A percentile compares a stretch with the other conserved stretches of the same genome.
Conservation (phyloP, 2,113 vertebrate species). For the Eublepharis macularius region DNA sequence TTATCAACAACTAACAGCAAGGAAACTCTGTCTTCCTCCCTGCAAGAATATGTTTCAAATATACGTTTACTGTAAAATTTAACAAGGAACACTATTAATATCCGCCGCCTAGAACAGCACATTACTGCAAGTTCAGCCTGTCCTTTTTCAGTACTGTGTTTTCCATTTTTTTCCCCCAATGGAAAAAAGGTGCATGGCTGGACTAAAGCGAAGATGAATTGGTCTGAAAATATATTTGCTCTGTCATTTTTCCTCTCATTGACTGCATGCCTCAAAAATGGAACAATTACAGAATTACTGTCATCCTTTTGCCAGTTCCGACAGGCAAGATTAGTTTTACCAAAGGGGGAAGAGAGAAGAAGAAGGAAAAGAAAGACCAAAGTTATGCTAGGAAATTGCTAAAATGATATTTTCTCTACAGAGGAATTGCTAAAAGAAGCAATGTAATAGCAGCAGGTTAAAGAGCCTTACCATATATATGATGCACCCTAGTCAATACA, state of each 20-base stretch:
- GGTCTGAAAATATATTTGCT: constrained; percentile 1
- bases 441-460: not conserved
- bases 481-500: not conserved
- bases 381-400: constrained; percentile 36
- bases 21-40: not conserved
- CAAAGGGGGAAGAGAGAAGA: not conserved
- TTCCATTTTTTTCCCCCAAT: not conserved
- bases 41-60: not conserved
- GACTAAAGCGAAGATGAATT: not conserved
- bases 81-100: not conserved
- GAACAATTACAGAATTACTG: constrained; percentile 59
- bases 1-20: not conserved
- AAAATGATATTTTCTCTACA: constrained; percentile 26
- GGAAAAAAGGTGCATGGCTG: not conserved
- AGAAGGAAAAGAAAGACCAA: constrained; percentile 4
- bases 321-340: constrained; percentile 52
- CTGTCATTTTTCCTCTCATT: constrained; percentile 23
- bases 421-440: constrained; percentile 17
- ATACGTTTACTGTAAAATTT: not conserved
- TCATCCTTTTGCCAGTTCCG: constrained; percentile 60
- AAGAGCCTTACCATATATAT: not conserved
- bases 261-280: constrained; percentile 29
- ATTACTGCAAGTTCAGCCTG: not conserved
- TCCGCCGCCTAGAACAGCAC: no score
- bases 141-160: not conserved